Conservation (phyloP, 1,140 invertebrate genomes). For the Aphelenchoides besseyi region DNA sequence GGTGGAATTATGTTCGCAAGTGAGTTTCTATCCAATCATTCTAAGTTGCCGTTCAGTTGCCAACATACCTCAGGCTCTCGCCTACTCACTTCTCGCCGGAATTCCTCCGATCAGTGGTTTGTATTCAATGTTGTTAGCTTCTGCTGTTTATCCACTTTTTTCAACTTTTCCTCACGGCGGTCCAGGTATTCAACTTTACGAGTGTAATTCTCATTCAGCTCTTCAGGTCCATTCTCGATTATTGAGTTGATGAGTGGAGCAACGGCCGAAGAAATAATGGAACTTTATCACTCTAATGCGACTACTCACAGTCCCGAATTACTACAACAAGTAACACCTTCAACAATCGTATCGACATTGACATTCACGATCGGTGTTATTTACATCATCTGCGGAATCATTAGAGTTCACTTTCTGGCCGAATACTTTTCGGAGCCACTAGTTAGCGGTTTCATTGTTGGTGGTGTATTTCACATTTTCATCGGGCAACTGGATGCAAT, state of each 20-base stretch:
- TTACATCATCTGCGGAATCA: constrained; percentile 1
- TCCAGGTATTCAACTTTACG: not conserved
- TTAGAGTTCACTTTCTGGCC: not conserved
- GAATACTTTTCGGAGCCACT: constrained; percentile 9
- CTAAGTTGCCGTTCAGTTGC: not conserved
- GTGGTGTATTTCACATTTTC: not conserved
- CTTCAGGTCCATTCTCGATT: constrained; percentile 4
- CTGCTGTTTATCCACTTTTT: not conserved
- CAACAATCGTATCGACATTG: not conserved
- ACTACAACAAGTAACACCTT: not conserved
- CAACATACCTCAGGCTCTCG: constrained; percentile 6
- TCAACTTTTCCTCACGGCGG: constrained; percentile 7
- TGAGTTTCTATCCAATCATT: not conserved
- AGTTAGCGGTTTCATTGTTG: constrained; percentile 4
- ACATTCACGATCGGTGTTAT: constrained; percentile 11
- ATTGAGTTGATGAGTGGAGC: constrained; percentile 4
- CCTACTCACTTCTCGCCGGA: constrained; percentile 2
- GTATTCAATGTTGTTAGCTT: not conserved
- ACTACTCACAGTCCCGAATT: not conserved
- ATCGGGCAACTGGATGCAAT: not conserved
- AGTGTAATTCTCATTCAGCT: not conserved
- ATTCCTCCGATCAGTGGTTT: not conserved
- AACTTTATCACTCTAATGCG: not conserved
- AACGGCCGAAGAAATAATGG: not conserved
- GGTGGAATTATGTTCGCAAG: not conserved